Conservation (phyloP, 2,888 invertebrate genomes). For the Charanyca ferruginea region DNA sequence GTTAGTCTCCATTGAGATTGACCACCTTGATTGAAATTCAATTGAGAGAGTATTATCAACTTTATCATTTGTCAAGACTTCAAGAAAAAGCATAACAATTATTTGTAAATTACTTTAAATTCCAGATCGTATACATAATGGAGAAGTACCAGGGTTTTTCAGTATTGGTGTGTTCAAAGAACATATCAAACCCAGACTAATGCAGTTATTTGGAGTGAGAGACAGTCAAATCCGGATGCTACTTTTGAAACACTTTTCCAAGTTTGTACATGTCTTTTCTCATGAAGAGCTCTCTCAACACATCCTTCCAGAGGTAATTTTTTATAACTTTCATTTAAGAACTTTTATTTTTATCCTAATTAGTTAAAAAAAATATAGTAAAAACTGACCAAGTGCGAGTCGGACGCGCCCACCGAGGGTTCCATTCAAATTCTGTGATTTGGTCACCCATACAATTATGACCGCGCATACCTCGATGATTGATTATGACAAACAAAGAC, state of each 20-base stretch:
- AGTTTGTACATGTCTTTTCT: slow-evolving; percentile 94
- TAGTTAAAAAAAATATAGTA: too few species aligned
- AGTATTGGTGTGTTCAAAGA: slow-evolving; percentile 93
- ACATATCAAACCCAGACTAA: slow-evolving; percentile 94
- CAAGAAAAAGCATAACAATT: too few species aligned
- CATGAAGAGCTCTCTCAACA: slow-evolving; percentile 94
- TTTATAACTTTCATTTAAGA: too few species aligned
- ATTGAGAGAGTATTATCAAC: neutral
- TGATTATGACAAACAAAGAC: too few species aligned
- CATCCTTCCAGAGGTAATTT: slow-evolving; percentile 95
- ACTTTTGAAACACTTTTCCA: slow-evolving; percentile 94
- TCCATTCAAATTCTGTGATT: too few species aligned
- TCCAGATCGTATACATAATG: slow-evolving; percentile 82
- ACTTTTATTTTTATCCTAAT: too few species aligned
- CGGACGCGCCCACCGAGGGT: too few species aligned
- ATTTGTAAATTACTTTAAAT: slow-evolving; percentile 51
- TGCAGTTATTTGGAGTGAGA: slow-evolving; percentile 96
- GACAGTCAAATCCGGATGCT: slow-evolving; percentile 95
- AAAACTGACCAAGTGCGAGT: too few species aligned
- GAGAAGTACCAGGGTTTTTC: slow-evolving; percentile 92
- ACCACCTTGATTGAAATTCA: too few species aligned
- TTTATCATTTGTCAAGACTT: neutral
- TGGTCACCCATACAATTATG: too few species aligned
- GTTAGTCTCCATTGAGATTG: too few species aligned
- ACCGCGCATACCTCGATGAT: too few species aligned